Percentiles rank a stretch among this genome's conserved stretches.
phyloP scores from a whole-genome alignment of 2,888 invertebrate genomes.

The Lissonota sp. region DNA sequence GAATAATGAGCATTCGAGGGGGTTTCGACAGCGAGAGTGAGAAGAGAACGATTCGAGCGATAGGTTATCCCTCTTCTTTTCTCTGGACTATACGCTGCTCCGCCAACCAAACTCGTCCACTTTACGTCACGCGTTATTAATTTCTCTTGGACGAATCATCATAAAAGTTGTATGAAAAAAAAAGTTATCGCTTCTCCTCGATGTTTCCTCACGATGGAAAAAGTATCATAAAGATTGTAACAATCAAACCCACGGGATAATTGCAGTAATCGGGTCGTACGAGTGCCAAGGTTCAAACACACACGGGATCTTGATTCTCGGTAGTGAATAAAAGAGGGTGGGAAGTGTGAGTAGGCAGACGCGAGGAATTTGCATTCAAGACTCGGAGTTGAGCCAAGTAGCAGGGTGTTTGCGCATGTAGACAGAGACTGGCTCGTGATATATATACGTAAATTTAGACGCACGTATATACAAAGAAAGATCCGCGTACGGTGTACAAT shows the following conservation, averaged over 20 bases:
- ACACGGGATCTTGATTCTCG: conserved; percentile 34
- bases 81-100: neutral
- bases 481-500: conserved; percentile 18
- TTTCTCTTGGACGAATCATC: conserved; percentile 54
- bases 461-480: conserved; percentile 11
- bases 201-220: too few relatives aligned
- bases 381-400: conserved; percentile 23
- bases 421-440: conserved; percentile 13
- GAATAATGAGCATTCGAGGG: conserved; percentile 14
- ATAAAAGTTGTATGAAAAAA: conserved; percentile 15
- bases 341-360: conserved; percentile 68
- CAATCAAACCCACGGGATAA: conserved; percentile 24
- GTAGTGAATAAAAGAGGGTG: conserved; percentile 68
- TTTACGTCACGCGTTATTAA: neutral
- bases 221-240: too few relatives aligned
- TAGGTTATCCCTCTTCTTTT: conserved; percentile 41
- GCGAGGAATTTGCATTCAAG: conserved; percentile 68
- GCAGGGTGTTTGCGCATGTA: conserved; percentile 18
- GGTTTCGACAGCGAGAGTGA: conserved; percentile 30
- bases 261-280: conserved; percentile 21
- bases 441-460: too few relatives aligned
- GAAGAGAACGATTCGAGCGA: conserved; percentile 33
- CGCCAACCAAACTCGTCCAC: conserved; percentile 49
- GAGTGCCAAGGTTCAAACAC: conserved; percentile 33
- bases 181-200: too few relatives aligned